phyloP scores from a whole-genome alignment of 2,797 vertebrate species.

The Champsocephalus gunnari region DNA sequence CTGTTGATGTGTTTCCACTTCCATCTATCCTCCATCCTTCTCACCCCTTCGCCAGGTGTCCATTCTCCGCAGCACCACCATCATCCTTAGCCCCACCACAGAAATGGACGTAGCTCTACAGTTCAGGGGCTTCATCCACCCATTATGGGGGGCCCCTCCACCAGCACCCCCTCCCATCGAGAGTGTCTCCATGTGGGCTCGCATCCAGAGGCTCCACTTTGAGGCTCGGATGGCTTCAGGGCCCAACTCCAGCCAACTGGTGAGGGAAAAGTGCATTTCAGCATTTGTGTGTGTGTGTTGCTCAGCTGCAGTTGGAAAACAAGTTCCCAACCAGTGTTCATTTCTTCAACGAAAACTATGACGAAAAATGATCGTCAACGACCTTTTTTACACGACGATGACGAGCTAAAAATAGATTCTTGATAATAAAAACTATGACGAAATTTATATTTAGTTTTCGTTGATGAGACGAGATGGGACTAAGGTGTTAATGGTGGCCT shows the following conservation, averaged over 20 bases:
- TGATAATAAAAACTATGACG: too few species aligned
- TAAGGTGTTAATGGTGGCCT: too few species aligned
- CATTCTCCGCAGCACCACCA: constrained; percentile 91
- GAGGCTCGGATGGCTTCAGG: constrained; percentile 87
- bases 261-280: constrained; percentile 66
- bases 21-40: constrained; percentile 58
- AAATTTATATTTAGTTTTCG: too few species aligned
- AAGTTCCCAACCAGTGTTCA: too few species aligned
- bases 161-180: constrained; percentile 82
- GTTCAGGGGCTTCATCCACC: constrained; percentile 93
- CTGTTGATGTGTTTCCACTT: constrained; percentile 73
- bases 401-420: too few species aligned
- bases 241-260: constrained; percentile 88
- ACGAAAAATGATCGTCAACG: too few species aligned
- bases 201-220: constrained; percentile 92
- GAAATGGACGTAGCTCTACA: constrained; percentile 93
- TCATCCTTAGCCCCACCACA: constrained; percentile 90
- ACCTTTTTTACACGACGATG: too few species aligned
- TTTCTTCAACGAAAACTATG: too few species aligned
- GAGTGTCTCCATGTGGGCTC: constrained; percentile 90
- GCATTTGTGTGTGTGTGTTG: not conserved
- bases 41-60: constrained; percentile 84
- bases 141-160: constrained; percentile 86
- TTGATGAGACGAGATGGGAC: too few species aligned
- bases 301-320: too few species aligned